Evolutionary conservation across 2,113 vertebrate genomes (phyloP).

Genomic region (Cochlearius cochlearius): DNA sequence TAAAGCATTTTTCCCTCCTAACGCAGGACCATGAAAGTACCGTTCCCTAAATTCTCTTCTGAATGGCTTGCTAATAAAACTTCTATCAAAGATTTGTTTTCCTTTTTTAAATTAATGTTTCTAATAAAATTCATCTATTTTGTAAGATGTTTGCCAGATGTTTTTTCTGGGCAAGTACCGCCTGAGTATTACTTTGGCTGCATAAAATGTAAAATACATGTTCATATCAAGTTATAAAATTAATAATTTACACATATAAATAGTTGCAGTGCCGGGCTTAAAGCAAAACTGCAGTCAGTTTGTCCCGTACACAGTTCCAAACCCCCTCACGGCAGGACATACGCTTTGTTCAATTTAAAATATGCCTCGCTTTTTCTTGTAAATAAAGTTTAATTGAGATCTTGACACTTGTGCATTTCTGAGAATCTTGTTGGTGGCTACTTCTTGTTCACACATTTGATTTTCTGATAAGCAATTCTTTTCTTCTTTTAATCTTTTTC

Average conservation of each 20-base stretch:
- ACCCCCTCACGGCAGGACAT: background rate
- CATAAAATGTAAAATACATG: background rate
- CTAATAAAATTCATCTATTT: background rate
- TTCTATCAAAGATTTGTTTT: background rate
- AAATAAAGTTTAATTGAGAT: background rate
- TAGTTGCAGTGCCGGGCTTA: background rate
- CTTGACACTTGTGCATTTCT: background rate
- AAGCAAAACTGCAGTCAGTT: background rate
- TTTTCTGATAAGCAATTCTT: background rate
- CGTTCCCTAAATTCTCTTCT: background rate
- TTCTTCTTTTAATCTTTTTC: background rate
- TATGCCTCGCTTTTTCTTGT: background rate
- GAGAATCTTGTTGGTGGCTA: background rate
- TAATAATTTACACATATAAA: background rate
- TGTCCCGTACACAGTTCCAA: background rate
- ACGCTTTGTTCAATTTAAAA: background rate
- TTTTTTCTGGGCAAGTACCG: background rate
- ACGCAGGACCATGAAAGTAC: background rate
- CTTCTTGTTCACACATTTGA: background rate
- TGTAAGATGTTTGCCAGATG: background rate
- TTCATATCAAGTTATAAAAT: background rate
- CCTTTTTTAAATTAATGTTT: background rate
- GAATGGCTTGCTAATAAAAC: background rate
- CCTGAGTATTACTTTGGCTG: background rate
- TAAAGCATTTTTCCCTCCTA: constrained; percentile 24